Evolutionary conservation across 1,140 invertebrate species (phyloP).

Genomic region (Kradibia gibbosae): DNA sequence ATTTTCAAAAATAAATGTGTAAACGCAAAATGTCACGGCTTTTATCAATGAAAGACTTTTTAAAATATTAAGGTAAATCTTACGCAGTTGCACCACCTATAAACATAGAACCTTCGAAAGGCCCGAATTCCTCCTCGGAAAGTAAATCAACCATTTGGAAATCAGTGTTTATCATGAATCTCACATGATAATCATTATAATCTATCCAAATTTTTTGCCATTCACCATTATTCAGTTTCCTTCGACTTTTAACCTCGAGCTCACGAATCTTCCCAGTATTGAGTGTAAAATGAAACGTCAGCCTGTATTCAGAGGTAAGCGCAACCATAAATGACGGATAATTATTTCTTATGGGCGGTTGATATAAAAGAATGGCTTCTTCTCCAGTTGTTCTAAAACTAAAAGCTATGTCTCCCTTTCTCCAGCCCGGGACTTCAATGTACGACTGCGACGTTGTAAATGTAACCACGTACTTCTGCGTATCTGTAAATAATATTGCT

Average conservation of each 20-base stretch:
- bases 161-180: slow-evolving; percentile 93
- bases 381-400: slow-evolving; percentile 93
- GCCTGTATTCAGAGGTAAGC: slow-evolving; percentile 84
- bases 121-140: slow-evolving; percentile 89
- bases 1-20: not conserved
- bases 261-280: slow-evolving; percentile 86
- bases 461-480: slow-evolving; percentile 92
- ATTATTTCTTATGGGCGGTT: slow-evolving; percentile 89
- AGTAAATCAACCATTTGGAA: slow-evolving; percentile 88
- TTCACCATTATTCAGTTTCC: slow-evolving; percentile 89
- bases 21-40: not conserved
- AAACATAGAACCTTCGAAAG: slow-evolving; percentile 93
- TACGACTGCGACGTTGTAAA: slow-evolving; percentile 94
- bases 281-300: slow-evolving; percentile 92
- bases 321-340: slow-evolving; percentile 93
- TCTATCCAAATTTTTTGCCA: slow-evolving; percentile 97
- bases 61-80: slow-evolving; percentile 63
- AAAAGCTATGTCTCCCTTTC: slow-evolving; percentile 91
- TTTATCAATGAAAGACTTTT: no score
- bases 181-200: slow-evolving; percentile 93
- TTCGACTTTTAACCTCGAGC: slow-evolving; percentile 84
- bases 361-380: slow-evolving; percentile 90
- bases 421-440: slow-evolving; percentile 92
- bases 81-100: slow-evolving; percentile 92
- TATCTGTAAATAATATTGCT: slow-evolving; percentile 76